A percentile compares a stretch with the other conserved stretches of the same genome.
Conservation (phyloP, 2,888 invertebrate species). For the Chymomyza procnemis region DNA sequence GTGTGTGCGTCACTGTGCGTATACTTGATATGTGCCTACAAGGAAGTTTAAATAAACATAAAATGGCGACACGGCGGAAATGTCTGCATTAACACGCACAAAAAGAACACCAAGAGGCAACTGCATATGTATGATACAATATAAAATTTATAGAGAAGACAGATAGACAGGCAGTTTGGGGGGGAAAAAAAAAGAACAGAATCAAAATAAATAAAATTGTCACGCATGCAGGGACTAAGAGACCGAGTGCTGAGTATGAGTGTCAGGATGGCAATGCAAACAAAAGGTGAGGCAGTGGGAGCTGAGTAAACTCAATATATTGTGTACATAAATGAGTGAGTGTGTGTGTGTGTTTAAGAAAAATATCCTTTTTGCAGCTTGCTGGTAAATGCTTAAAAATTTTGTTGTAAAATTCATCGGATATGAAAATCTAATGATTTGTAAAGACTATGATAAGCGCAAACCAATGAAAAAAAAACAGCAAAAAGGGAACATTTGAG, state of each 20-base stretch:
- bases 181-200: neutral
- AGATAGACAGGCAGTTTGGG: neutral
- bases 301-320: neutral
- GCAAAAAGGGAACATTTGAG: neutral
- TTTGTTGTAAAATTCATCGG: slow-evolving; percentile 73
- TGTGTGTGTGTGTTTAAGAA: neutral
- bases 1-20: slow-evolving; percentile 29
- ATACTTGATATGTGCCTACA: slow-evolving; percentile 40
- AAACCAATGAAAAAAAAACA: neutral
- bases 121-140: slow-evolving; percentile 41
- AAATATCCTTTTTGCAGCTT: slow-evolving; percentile 21
- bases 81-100: neutral
- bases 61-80: slow-evolving; percentile 61
- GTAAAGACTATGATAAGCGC: slow-evolving; percentile 74
- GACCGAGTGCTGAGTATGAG: neutral
- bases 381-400: slow-evolving; percentile 55
- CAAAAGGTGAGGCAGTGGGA: slow-evolving; percentile 2
- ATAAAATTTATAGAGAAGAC: slow-evolving; percentile 5
- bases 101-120: slow-evolving; percentile 9
- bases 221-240: neutral
- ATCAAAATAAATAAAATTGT: neutral
- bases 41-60: slow-evolving; percentile 70
- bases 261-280: neutral
- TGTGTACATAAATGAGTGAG: neutral
- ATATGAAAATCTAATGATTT: slow-evolving; percentile 76